A percentile compares a stretch with the other conserved stretches of the same genome.
These are phyloP conservation scores for Caradrina kadenii DNA, from an alignment of 2,888 invertebrate genomes.

Conservation along the genomic window DNA sequence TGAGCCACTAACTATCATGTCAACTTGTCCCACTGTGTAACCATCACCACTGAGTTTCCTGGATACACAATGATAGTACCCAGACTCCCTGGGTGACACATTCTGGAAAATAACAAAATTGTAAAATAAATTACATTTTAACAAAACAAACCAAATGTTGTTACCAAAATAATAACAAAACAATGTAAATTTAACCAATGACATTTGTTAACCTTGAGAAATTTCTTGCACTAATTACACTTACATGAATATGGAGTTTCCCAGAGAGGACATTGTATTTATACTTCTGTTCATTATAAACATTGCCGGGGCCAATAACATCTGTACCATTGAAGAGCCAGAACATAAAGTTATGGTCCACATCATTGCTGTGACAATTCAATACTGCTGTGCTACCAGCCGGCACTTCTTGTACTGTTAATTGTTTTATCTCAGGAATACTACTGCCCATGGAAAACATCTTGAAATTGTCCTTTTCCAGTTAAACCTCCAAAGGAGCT, in stretches of 20 bases:
- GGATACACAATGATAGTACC: conserved; percentile 92
- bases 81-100: conserved; percentile 91
- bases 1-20: conserved; percentile 90
- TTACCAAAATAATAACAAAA: not conserved
- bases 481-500: conserved; percentile 59
- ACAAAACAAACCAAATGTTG: conserved; percentile 15
- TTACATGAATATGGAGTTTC: conserved; percentile 92
- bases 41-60: conserved; percentile 88
- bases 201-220: conserved; percentile 57
- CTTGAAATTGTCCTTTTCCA: conserved; percentile 55
- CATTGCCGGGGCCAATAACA: conserved; percentile 92
- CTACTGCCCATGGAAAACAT: conserved; percentile 69
- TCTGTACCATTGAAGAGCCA: conserved; percentile 91
- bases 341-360: conserved; percentile 92
- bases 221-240: conserved; percentile 61
- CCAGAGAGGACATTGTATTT: conserved; percentile 93
- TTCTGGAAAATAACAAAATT: conserved; percentile 81
- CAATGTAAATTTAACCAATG: conserved; percentile 36
- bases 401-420: conserved; percentile 87
- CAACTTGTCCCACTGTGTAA: conserved; percentile 89
- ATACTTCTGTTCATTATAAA: conserved; percentile 91
- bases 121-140: conserved; percentile 20
- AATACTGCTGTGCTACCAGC: conserved; percentile 91
- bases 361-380: conserved; percentile 92
- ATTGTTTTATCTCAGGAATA: conserved; percentile 74